These are phyloP conservation scores for Heliconius himera DNA, from an alignment of 1,140 invertebrate species.

Conservation along the genomic window DNA sequence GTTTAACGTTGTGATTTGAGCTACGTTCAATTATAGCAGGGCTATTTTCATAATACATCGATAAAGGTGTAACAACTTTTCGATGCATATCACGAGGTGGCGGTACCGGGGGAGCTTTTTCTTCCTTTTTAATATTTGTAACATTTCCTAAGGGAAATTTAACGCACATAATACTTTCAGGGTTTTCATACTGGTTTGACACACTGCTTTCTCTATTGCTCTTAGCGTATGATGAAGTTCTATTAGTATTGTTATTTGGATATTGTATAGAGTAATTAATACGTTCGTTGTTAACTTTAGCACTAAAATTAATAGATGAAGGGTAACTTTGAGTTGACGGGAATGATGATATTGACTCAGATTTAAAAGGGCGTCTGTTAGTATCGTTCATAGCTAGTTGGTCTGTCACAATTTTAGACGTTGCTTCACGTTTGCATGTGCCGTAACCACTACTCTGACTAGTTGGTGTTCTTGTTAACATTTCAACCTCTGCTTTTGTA, in stretches of 20 bases:
- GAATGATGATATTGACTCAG: slow-evolving; percentile 79
- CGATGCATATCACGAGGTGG: slow-evolving; percentile 87
- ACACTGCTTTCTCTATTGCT: slow-evolving; percentile 66
- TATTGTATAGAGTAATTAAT: slow-evolving; percentile 80
- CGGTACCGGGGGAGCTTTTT: slow-evolving; percentile 84
- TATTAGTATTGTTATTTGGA: slow-evolving; percentile 65
- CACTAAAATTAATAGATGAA: slow-evolving; percentile 80
- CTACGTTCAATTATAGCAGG: slow-evolving; percentile 55
- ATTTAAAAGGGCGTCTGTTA: slow-evolving; percentile 67
- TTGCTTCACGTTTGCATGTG: slow-evolving; percentile 74
- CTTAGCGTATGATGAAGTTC: slow-evolving; percentile 64
- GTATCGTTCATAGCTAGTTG: slow-evolving; percentile 58
- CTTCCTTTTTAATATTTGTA: slow-evolving; percentile 68
- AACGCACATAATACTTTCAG: slow-evolving; percentile 75
- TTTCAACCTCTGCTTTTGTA: slow-evolving; percentile 78
- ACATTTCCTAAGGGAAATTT: slow-evolving; percentile 80
- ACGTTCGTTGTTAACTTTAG: slow-evolving; percentile 80
- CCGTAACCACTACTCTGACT: slow-evolving; percentile 79
- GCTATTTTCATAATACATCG: slow-evolving; percentile 80
- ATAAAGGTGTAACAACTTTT: slow-evolving; percentile 78
- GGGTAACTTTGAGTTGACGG: slow-evolving; percentile 78
- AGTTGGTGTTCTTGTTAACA: slow-evolving; percentile 75
- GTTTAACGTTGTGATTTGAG: slow-evolving; percentile 52
- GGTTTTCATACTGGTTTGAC: slow-evolving; percentile 65
- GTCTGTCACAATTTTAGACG: slow-evolving; percentile 59